phyloP scores from a whole-genome alignment of 2,888 invertebrate species.

The Sipha maydis region DNA sequence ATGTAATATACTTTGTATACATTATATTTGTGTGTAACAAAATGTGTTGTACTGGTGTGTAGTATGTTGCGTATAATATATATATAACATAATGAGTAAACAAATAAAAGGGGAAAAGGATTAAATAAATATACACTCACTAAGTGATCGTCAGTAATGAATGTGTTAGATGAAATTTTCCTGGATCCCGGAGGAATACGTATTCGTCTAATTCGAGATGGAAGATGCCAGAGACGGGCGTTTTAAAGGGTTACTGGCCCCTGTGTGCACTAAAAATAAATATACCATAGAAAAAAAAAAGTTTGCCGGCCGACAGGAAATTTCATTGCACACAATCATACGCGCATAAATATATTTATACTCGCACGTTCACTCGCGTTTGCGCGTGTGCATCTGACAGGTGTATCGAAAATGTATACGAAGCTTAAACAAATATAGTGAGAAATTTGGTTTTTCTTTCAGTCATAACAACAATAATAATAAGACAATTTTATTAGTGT shows the following conservation, averaged over 20 bases:
- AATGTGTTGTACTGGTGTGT: not conserved
- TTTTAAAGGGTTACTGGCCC: slow-evolving; percentile 62
- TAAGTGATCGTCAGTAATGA: slow-evolving; percentile 47
- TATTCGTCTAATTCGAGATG: slow-evolving; percentile 51
- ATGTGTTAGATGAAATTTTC: slow-evolving; percentile 57
- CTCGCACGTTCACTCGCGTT: not conserved
- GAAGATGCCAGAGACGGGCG: slow-evolving; percentile 53
- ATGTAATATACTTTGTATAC: not conserved
- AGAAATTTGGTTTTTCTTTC: not conserved
- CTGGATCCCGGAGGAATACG: slow-evolving; percentile 51
- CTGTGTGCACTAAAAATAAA: slow-evolving; percentile 61
- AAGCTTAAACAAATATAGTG: not conserved
- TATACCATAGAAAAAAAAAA: slow-evolving; percentile 36
- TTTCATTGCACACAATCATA: slow-evolving; percentile 44
- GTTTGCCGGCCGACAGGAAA: slow-evolving; percentile 53
- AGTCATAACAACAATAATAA: not conserved
- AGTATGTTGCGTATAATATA: not conserved
- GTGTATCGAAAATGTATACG: slow-evolving; percentile 8
- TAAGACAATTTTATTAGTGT: slow-evolving; percentile 31
- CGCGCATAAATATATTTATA: not conserved
- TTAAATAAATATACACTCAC: slow-evolving; percentile 5
- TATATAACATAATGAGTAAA: slow-evolving; percentile 13
- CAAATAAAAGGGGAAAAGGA: slow-evolving; percentile 28
- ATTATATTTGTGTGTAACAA: not conserved
- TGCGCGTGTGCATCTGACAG: slow-evolving; percentile 3